Percentiles rank a stretch among this genome's conserved stretches.
Conservation (phyloP, 2,113 vertebrate species). For the Chelonoidis abingdonii region DNA sequence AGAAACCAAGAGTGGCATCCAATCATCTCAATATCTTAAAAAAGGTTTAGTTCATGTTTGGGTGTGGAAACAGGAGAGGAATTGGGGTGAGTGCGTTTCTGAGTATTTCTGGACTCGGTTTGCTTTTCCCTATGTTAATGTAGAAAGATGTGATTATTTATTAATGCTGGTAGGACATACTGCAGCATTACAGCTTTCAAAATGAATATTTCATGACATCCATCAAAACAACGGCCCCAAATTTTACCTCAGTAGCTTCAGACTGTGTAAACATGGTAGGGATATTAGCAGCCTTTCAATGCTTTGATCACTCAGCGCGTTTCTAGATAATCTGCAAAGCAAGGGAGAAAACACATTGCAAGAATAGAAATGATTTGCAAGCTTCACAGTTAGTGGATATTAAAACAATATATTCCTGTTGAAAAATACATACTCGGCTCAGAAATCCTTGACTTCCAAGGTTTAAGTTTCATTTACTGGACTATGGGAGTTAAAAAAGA, state of each 20-base stretch:
- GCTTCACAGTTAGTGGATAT: not conserved
- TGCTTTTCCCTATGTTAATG: not conserved
- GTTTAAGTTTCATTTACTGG: not conserved
- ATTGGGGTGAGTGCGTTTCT: not conserved
- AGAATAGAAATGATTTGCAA: not conserved
- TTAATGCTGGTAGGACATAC: not conserved
- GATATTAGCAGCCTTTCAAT: constrained; percentile 77
- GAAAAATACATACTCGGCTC: not conserved
- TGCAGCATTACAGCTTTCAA: not conserved
- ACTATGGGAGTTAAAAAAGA: not conserved
- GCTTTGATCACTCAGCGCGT: constrained; percentile 75
- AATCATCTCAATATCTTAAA: not conserved
- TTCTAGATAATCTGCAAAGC: constrained; percentile 83
- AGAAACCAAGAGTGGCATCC: not conserved
- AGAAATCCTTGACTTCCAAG: not conserved
- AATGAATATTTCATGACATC: not conserved
- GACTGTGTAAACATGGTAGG: constrained; percentile 74
- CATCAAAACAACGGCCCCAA: not conserved
- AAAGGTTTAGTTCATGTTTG: not conserved
- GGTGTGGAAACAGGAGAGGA: not conserved
- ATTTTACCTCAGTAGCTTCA: constrained; percentile 86
- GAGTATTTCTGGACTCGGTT: not conserved
- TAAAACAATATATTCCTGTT: not conserved
- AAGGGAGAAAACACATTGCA: not conserved
- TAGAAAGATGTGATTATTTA: not conserved